These are phyloP conservation scores for Parambassis ranga DNA, from an alignment of 2,797 vertebrate genomes.

Conservation along the genomic window DNA sequence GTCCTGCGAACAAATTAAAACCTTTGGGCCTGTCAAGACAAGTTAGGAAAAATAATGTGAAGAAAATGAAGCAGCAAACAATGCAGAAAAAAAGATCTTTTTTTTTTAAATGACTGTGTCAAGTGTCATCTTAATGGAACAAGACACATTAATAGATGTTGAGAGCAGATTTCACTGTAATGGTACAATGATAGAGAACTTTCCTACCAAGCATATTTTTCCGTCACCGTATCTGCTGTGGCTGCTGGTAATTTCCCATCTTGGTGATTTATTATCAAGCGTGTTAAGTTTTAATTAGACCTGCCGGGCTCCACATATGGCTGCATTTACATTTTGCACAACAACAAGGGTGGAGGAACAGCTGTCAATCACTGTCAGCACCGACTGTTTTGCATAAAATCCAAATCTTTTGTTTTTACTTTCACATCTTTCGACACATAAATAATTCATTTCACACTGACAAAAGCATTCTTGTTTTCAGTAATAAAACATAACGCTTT, in stretches of 20 bases:
- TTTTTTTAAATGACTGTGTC: constrained; percentile 5
- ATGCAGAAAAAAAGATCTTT: constrained; percentile 10
- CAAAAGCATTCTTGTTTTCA: constrained; percentile 55
- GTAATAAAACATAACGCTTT: constrained; percentile 57
- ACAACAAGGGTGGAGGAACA: constrained; percentile 18
- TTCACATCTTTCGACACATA: constrained; percentile 43
- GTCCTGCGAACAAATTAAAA: constrained; percentile 7
- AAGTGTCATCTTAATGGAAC: constrained; percentile 21
- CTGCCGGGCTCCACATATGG: constrained; percentile 40
- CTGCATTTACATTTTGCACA: constrained; percentile 48
- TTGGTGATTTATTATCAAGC: constrained; percentile 43
- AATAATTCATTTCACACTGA: constrained; percentile 54
- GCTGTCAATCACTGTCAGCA: constrained; percentile 43
- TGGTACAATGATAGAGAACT: constrained; percentile 22
- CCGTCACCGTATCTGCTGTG: constrained; percentile 20
- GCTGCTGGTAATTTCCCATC: constrained; percentile 46
- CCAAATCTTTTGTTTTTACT: constrained; percentile 44
- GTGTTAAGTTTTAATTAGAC: constrained; percentile 34
- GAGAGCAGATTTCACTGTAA: constrained; percentile 8
- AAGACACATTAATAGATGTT: constrained; percentile 14
- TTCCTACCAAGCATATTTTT: constrained; percentile 34
- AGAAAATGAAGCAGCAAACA: not conserved
- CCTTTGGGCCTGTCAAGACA: constrained; percentile 25
- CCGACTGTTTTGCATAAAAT: not conserved
- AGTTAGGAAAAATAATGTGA: constrained; percentile 3